Evolutionary conservation across 2,797 vertebrate species (phyloP).

Genomic region (Chaenodraco wilsoni): DNA sequence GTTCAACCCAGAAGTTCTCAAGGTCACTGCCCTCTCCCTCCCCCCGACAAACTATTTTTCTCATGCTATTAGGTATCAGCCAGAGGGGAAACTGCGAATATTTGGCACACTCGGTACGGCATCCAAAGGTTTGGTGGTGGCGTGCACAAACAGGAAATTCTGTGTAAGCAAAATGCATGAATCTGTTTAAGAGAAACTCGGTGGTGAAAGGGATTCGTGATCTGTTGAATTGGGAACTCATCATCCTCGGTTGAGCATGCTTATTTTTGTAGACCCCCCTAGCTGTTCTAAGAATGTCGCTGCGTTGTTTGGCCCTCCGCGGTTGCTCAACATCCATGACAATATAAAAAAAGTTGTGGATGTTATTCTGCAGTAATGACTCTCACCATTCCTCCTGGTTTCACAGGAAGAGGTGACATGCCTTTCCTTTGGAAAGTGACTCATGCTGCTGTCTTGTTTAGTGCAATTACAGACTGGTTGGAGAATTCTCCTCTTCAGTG

Average conservation of each 20-base stretch:
- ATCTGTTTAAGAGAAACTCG: conserved; percentile 48
- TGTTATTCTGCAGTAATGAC: conserved; percentile 56
- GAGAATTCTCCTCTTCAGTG: conserved; percentile 45
- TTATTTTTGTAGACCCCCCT: conserved; percentile 65
- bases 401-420: conserved; percentile 74
- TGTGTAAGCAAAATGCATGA: conserved; percentile 60
- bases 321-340: conserved; percentile 60
- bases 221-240: conserved; percentile 49
- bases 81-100: conserved; percentile 78
- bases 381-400: conserved; percentile 45
- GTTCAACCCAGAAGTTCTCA: conserved; percentile 80
- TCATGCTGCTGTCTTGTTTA: conserved; percentile 70
- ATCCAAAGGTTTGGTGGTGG: conserved; percentile 66
- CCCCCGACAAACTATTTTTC: conserved; percentile 70
- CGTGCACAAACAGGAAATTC: conserved; percentile 75
- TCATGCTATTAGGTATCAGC: conserved; percentile 83
- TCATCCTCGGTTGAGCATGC: conserved; percentile 53
- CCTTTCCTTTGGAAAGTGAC: conserved; percentile 67
- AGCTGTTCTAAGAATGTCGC: conserved; percentile 32
- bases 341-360: conserved; percentile 56
- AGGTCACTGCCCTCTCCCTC: conserved; percentile 80
- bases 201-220: conserved; percentile 34
- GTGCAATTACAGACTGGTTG: conserved; percentile 62
- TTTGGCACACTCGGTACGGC: conserved; percentile 73
- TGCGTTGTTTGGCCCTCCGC: conserved; percentile 49